Percentiles rank a stretch among this genome's conserved stretches.
phyloP scores from a whole-genome alignment of 2,797 vertebrate genomes.

The Lutra lutra region DNA sequence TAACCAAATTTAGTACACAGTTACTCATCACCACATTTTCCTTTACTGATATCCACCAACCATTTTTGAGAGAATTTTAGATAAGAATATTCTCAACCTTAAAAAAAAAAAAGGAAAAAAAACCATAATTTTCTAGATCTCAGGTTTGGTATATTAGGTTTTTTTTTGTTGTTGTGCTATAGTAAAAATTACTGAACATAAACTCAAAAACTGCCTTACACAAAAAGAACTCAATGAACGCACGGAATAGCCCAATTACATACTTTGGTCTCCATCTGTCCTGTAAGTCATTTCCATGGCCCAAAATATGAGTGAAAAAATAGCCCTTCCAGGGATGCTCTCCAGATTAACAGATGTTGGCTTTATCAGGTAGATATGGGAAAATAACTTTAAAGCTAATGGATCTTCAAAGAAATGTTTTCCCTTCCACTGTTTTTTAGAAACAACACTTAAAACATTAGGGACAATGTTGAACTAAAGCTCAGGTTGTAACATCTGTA shows the following conservation, averaged over 20 bases:
- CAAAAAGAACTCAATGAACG: not conserved
- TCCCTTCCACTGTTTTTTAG: not conserved
- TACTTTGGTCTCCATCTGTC: not conserved
- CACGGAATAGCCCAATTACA: not conserved
- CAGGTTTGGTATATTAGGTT: not conserved
- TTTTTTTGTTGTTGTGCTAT: not conserved
- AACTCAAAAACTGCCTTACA: not conserved
- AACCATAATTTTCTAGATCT: not conserved
- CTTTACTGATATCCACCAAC: not conserved
- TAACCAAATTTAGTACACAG: not conserved
- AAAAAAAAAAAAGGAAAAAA: not conserved
- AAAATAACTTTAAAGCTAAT: conserved; percentile 51
- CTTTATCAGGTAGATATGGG: not conserved
- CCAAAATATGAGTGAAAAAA: not conserved
- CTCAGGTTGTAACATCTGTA: not conserved
- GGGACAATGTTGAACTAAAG: not conserved
- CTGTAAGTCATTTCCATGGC: not conserved
- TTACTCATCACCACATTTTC: not conserved
- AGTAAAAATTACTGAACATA: not conserved
- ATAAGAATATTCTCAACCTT: not conserved
- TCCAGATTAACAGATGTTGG: not conserved
- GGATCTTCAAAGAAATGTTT: conserved; percentile 34
- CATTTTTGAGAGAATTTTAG: not conserved
- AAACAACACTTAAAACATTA: not conserved
- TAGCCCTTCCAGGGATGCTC: not conserved